phyloP scores from a whole-genome alignment of 2,797 vertebrate genomes.

The Tinamus major region DNA sequence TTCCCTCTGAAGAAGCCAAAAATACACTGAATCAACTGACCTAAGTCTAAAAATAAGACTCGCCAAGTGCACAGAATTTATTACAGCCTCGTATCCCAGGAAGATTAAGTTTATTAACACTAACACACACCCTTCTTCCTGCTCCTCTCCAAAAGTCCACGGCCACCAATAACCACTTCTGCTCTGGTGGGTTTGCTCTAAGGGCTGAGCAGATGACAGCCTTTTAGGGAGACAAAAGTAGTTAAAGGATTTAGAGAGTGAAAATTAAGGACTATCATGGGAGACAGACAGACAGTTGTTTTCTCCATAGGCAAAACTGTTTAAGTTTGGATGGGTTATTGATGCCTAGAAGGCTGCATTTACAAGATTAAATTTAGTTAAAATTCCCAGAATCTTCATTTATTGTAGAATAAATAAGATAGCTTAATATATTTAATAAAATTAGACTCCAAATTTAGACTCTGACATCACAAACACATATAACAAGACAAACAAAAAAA shows the following conservation, averaged over 20 bases:
- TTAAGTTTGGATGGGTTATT: neutral
- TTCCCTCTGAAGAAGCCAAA: neutral
- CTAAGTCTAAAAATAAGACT: neutral
- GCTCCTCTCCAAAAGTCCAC: neutral
- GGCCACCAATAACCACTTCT: neutral
- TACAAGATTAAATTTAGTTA: neutral
- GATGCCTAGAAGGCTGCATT: neutral
- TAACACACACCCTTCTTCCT: neutral
- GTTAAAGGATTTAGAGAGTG: neutral
- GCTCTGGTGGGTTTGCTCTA: neutral
- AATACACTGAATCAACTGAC: neutral
- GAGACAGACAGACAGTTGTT: neutral
- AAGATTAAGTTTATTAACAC: neutral
- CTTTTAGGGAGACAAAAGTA: neutral
- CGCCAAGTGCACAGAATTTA: neutral
- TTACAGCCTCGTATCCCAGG: neutral
- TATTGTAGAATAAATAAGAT: neutral
- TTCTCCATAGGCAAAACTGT: neutral
- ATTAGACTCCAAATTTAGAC: neutral
- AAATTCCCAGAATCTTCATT: neutral
- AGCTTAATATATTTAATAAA: neutral
- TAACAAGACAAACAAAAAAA: neutral
- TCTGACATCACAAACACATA: neutral
- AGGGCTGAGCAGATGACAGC: neutral
- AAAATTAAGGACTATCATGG: neutral